Evolutionary conservation across 2,797 vertebrate genomes (phyloP).

Genomic region (Clarias pachynema): DNA sequence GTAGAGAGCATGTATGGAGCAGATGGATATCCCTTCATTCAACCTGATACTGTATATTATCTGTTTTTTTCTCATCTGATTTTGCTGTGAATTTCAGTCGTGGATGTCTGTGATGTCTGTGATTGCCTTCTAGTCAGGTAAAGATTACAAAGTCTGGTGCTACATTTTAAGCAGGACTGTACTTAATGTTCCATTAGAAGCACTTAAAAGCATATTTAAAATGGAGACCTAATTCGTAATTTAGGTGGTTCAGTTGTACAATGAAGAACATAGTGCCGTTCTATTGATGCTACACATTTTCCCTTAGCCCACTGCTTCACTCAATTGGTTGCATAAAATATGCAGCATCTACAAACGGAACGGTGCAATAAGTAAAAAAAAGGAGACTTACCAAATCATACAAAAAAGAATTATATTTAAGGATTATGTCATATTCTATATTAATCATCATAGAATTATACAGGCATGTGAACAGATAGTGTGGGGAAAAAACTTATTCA

Average conservation of each 20-base stretch:
- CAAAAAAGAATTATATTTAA: too few relatives aligned
- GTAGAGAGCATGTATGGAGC: neutral
- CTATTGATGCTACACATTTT: neutral
- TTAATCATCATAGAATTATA: too few relatives aligned
- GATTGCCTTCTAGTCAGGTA: too few relatives aligned
- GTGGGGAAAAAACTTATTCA: neutral
- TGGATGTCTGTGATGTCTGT: too few relatives aligned
- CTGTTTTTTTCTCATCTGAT: neutral
- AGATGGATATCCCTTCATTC: neutral
- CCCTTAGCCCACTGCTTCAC: neutral
- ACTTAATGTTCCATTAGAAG: too few relatives aligned
- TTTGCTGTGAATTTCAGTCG: neutral
- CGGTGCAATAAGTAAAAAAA: neutral
- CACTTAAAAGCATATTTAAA: too few relatives aligned
- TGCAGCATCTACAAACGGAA: neutral
- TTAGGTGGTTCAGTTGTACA: too few relatives aligned
- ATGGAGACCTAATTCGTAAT: too few relatives aligned
- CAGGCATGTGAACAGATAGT: neutral
- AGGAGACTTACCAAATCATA: too few relatives aligned
- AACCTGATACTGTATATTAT: neutral
- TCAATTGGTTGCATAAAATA: neutral
- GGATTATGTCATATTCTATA: too few relatives aligned
- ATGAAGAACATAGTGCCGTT: neutral
- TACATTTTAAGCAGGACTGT: too few relatives aligned
- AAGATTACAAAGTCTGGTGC: too few relatives aligned